Conservation (phyloP, 1,140 invertebrate genomes). For the Leptopilina clavipes region DNA sequence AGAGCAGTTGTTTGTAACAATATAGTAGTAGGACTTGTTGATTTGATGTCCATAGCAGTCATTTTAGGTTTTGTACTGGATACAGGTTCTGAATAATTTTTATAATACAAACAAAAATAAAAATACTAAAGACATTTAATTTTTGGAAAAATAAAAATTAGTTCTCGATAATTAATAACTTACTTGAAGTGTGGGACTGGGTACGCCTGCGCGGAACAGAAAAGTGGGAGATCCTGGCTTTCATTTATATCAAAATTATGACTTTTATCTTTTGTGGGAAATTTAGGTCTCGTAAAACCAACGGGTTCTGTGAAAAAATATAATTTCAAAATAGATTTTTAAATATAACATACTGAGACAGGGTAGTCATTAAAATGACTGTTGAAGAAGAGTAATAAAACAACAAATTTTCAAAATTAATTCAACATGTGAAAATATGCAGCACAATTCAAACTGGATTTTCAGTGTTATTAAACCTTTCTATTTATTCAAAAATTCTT, state of each 20-base stretch:
- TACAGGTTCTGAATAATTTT: slow-evolving; percentile 72
- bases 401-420: too few relatives aligned
- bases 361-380: slow-evolving; percentile 16
- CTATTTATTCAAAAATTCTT: too few relatives aligned
- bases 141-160: neutral
- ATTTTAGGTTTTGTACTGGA: slow-evolving; percentile 76
- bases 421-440: too few relatives aligned
- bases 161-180: slow-evolving; percentile 44
- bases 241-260: slow-evolving; percentile 68
- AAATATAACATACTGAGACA: slow-evolving; percentile 38
- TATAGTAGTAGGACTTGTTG: slow-evolving; percentile 65
- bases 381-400: neutral
- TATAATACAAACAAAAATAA: slow-evolving; percentile 30
- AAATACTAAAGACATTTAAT: neutral
- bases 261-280: slow-evolving; percentile 73
- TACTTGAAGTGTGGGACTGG: slow-evolving; percentile 79
- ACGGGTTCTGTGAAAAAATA: slow-evolving; percentile 75
- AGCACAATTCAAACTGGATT: too few relatives aligned
- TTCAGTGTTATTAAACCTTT: too few relatives aligned
- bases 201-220: slow-evolving; percentile 77
- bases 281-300: slow-evolving; percentile 76
- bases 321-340: slow-evolving; percentile 29
- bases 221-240: slow-evolving; percentile 67
- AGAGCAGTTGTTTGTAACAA: slow-evolving; percentile 63
- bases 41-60: slow-evolving; percentile 72